These are phyloP conservation scores for Drosophila leontia DNA, from an alignment of 1,140 invertebrate species.

Conservation along the genomic window DNA sequence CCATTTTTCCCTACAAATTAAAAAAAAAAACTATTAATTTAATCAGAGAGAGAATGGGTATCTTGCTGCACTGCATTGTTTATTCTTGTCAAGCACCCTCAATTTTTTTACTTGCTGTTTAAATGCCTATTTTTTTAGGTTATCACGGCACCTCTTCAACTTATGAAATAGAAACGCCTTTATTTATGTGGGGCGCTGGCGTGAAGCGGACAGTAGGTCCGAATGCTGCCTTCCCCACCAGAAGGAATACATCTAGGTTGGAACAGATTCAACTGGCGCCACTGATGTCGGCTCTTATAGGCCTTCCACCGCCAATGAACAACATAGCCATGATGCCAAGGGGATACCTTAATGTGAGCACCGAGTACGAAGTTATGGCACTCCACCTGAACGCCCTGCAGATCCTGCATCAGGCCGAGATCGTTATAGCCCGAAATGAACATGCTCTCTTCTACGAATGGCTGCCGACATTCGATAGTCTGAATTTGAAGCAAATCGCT, in stretches of 20 bases:
- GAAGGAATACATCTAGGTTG: neutral
- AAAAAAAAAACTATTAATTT: too few relatives aligned
- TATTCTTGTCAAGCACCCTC: too few relatives aligned
- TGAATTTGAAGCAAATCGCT: conserved; percentile 20
- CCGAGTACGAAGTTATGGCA: conserved; percentile 86
- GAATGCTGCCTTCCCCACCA: neutral
- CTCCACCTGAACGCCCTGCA: conserved; percentile 61
- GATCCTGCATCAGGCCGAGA: conserved; percentile 6
- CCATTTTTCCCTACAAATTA: too few relatives aligned
- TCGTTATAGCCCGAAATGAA: conserved; percentile 14
- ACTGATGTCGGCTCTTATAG: conserved; percentile 76
- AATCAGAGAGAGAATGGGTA: too few relatives aligned
- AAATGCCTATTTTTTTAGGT: conserved; percentile 64
- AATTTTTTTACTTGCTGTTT: neutral
- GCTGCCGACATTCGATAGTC: conserved; percentile 35
- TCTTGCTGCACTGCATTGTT: too few relatives aligned
- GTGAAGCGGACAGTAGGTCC: neutral
- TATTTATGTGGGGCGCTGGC: conserved; percentile 30
- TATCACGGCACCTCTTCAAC: conserved; percentile 91
- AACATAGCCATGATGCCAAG: conserved; percentile 18
- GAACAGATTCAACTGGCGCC: conserved; percentile 32
- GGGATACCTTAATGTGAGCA: conserved; percentile 28
- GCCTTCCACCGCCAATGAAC: conserved; percentile 31
- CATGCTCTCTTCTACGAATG: conserved; percentile 42
- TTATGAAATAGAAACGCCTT: conserved; percentile 7